Evolutionary conservation across 2,888 invertebrate species (phyloP).

Genomic region (Lottia scabra): DNA sequence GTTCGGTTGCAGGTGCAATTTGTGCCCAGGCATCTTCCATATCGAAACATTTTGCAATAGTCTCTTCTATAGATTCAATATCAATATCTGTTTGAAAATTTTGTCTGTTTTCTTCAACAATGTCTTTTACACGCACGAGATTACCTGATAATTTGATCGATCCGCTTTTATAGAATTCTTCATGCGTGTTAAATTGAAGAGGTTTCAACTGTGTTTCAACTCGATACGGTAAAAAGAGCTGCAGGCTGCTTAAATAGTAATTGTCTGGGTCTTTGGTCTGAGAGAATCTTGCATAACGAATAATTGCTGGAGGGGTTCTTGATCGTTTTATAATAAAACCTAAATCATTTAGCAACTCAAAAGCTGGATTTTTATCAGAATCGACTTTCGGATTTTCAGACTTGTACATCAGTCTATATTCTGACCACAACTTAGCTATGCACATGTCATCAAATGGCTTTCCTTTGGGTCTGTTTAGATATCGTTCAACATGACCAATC

Average conservation of each 20-base stretch:
- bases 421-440: conserved; percentile 14
- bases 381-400: conserved; percentile 3
- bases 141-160: not conserved
- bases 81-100: not conserved
- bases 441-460: not conserved
- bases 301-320: too few species aligned
- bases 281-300: too few species aligned
- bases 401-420: conserved; percentile 15
- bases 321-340: too few species aligned
- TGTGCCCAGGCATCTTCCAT: too few species aligned
- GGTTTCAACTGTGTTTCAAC: not conserved
- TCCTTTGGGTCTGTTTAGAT: not conserved
- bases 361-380: too few species aligned
- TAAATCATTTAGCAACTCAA: too few species aligned
- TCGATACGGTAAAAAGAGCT: conserved; percentile 8
- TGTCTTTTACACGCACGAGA: not conserved
- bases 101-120: not conserved
- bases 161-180: conserved; percentile 1
- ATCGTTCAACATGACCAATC: conserved; percentile 9
- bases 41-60: too few species aligned
- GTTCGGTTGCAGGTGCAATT: too few species aligned
- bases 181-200: not conserved
- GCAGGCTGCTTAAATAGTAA: conserved; percentile 2
- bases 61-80: too few species aligned
- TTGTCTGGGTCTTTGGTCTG: too few species aligned